phyloP scores from a whole-genome alignment of 2,888 invertebrate genomes.

The Lordiphosa andalusiaca region DNA sequence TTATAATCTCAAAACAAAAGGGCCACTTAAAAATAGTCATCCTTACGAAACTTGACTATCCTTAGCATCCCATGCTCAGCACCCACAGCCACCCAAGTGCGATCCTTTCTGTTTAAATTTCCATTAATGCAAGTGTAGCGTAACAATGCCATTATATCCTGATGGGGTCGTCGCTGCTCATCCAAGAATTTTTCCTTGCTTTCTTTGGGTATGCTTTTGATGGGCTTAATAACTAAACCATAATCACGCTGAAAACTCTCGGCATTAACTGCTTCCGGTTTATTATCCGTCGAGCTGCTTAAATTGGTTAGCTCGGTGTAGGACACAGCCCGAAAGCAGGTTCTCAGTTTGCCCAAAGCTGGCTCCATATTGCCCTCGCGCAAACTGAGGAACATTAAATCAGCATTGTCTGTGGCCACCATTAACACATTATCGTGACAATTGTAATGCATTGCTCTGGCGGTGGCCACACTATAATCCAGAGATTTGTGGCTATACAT shows the following conservation, averaged over 20 bases:
- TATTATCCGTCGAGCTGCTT: conserved; percentile 12
- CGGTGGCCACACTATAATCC: conserved; percentile 49
- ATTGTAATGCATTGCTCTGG: conserved; percentile 62
- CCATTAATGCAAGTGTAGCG: conserved; percentile 72
- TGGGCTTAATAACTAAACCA: conserved; percentile 69
- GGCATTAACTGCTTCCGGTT: background rate
- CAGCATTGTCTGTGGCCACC: conserved; percentile 68
- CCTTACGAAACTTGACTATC: conserved; percentile 50
- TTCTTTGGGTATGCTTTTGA: conserved; percentile 35
- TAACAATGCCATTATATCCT: conserved; percentile 50
- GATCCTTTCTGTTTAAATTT: conserved; percentile 69
- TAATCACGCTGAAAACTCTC: conserved; percentile 63
- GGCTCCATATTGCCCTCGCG: conserved; percentile 58
- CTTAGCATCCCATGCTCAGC: conserved; percentile 78
- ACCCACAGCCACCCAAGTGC: conserved; percentile 70
- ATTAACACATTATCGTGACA: conserved; percentile 53
- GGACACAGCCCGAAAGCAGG: conserved; percentile 38
- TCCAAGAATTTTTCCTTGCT: conserved; percentile 29
- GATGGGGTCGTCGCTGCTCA: conserved; percentile 44
- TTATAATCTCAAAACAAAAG: conserved; percentile 27
- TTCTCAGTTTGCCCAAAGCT: conserved; percentile 15
- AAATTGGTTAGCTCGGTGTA: conserved; percentile 60
- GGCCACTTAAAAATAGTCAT: conserved; percentile 25
- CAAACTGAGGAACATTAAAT: conserved; percentile 58
- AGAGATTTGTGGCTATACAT: conserved; percentile 36